These are phyloP conservation scores for Cantharis lateralis DNA, from an alignment of 2,888 invertebrate species.

Conservation along the genomic window DNA sequence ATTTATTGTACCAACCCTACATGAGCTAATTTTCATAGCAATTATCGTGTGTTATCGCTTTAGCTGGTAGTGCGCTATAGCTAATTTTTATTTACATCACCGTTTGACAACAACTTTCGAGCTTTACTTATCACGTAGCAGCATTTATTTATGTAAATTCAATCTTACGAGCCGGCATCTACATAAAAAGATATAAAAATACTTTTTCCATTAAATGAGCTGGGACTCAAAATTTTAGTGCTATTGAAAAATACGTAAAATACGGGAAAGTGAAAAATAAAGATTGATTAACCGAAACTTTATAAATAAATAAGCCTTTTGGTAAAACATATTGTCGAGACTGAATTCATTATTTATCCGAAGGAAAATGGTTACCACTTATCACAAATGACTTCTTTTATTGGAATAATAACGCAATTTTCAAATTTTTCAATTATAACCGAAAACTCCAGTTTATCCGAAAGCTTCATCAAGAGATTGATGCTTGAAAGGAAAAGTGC, in stretches of 20 bases:
- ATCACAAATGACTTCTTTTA: background rate
- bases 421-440: background rate
- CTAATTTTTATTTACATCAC: background rate
- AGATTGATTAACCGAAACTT: background rate
- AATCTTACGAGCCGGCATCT: background rate
- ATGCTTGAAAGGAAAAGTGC: background rate
- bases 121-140: background rate
- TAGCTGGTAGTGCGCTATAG: background rate
- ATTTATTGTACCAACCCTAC: background rate
- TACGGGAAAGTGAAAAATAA: background rate
- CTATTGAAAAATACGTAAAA: background rate
- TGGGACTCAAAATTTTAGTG: background rate
- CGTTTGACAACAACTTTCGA: background rate
- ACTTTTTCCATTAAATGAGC: background rate
- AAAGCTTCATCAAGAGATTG: background rate
- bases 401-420: background rate
- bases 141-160: background rate
- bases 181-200: background rate
- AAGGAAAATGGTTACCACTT: background rate
- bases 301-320: background rate
- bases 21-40: background rate
- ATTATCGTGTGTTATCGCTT: background rate
- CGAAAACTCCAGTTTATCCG: background rate
- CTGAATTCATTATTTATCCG: background rate
- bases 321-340: background rate